These are phyloP conservation scores for Erebia ligea DNA, from an alignment of 2,888 invertebrate species.

Conservation along the genomic window DNA sequence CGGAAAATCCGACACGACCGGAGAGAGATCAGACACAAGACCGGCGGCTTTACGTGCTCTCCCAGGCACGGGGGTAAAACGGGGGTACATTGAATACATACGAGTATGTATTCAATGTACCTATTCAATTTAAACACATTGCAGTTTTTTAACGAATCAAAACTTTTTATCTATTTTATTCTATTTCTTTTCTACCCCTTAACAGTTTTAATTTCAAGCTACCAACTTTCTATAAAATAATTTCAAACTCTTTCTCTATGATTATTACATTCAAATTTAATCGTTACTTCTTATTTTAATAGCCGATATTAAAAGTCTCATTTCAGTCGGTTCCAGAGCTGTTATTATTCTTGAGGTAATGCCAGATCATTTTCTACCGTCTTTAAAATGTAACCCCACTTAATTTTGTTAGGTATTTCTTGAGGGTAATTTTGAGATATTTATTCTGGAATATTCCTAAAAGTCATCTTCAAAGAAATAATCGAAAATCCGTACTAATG, in stretches of 20 bases:
- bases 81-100: too few relatives aligned
- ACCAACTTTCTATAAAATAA: neutral
- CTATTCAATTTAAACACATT: too few relatives aligned
- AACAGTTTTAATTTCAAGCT: neutral
- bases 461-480: neutral
- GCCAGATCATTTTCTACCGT: neutral
- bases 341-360: neutral
- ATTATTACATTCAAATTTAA: slow-evolving; percentile 15
- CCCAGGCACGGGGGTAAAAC: too few relatives aligned
- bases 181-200: neutral
- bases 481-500: too few relatives aligned
- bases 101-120: too few relatives aligned
- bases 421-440: neutral
- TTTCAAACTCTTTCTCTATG: neutral
- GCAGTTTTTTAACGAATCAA: too few relatives aligned
- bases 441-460: neutral
- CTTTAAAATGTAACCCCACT: neutral
- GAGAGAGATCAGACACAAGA: too few relatives aligned
- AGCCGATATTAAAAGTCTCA: slow-evolving; percentile 16
- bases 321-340: neutral
- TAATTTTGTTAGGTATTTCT: neutral
- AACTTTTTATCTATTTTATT: neutral
- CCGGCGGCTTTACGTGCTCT: too few relatives aligned
- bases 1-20: too few relatives aligned
- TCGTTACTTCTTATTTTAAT: neutral